Evolutionary conservation across 2,888 invertebrate genomes (phyloP), one percentile per base, ranked within the genome.

Genomic region (Eudasyphora cyanicolor): DNA sequence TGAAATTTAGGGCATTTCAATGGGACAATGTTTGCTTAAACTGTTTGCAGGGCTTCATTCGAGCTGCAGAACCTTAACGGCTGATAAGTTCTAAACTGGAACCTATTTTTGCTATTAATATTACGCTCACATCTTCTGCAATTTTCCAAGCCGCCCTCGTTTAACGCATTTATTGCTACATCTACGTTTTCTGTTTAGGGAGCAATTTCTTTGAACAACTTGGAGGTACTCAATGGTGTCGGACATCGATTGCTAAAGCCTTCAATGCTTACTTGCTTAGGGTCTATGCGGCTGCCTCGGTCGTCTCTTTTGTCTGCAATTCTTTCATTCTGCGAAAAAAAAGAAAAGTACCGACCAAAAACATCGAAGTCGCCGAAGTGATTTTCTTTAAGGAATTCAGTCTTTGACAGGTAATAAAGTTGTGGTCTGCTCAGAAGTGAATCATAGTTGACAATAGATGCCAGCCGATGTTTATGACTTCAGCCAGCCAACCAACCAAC

Each of bases 371-470:
- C 32, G 77, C 69, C 49, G 70, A 64, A 83, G 64, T 77, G 77
- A 80, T 75, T 80, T 83, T 82, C 76, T 62, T 82, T 69, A 24
- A 35, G 76, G 73, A 82, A 79, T 82, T 75, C 64, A 80, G 29
- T 64, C 83, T 78, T 2, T 83, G 83, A 83, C 80, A 80, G 83
- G 77, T 83, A 83, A 83, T 83, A 83, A 83, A 83, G 69, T 71
- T 80, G 80, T 78, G 83, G 80, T 78, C 83, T 83, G 62, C 78
- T 83, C 80, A 80, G 62, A 80, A 64, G n/a, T 83, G 80, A 83
- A 77, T 78, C 80, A 75, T 70, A 79, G 71, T 32, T 77, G 71
- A 80, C 83, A 83, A 83, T 75, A 80, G 77, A 83, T 38, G 10
- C 1, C 35, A 57, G 38, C 5, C 12, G 19, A 51, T 14, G 73